Conservation (phyloP, 2,113 vertebrate species). For the Ardeotis arabs region DNA sequence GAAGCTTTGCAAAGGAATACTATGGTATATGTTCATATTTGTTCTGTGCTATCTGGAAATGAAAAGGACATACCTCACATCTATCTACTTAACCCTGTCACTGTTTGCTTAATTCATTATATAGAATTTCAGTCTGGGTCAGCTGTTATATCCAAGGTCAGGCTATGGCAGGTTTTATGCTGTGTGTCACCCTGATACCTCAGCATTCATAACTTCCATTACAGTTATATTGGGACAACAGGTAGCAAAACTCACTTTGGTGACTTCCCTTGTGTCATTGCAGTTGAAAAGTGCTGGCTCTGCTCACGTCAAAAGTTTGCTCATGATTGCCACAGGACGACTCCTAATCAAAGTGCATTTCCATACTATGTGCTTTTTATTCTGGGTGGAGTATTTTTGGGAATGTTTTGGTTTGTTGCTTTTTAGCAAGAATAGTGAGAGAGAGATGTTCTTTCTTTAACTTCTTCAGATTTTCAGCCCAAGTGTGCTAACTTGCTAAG, state of each 20-base stretch:
- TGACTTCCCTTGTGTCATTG: neutral
- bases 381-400: rapidly evolving
- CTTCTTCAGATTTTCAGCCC: neutral
- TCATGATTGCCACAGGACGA: neutral
- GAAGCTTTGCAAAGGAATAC: neutral
- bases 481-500: neutral
- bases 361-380: neutral
- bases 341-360: neutral
- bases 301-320: neutral
- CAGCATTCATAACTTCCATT: neutral
- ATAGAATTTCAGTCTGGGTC: neutral
- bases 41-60: neutral
- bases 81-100: neutral
- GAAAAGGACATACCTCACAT: neutral
- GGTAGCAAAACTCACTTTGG: neutral
- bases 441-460: neutral
- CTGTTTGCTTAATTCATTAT: neutral
- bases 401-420: rapidly evolving
- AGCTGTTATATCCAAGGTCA: neutral
- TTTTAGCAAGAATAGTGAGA: neutral
- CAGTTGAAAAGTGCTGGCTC: neutral
- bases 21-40: neutral
- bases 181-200: neutral
- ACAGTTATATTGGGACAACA: neutral
- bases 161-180: neutral